Conservation (phyloP, 2,888 invertebrate species). For the Diploptera punctata region DNA sequence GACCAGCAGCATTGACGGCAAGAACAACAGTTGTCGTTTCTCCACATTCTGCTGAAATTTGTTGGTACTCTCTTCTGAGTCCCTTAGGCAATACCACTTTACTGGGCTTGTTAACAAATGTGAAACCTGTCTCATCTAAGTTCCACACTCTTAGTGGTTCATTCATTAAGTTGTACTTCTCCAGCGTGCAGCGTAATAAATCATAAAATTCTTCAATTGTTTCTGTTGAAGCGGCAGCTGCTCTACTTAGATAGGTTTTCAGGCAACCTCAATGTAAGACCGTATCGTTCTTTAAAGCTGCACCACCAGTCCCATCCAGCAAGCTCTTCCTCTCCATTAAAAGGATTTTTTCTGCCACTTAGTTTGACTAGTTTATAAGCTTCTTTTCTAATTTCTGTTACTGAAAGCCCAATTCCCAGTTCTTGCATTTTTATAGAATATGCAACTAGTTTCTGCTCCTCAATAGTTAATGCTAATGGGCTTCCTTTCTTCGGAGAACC, state of each 20-base stretch:
- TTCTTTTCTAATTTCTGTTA: background rate
- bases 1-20: background rate
- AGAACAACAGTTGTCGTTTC: background rate
- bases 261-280: background rate
- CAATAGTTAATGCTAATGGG: background rate
- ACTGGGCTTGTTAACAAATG: background rate
- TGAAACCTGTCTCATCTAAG: background rate
- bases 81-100: background rate
- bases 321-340: background rate
- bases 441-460: background rate
- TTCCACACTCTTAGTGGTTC: background rate
- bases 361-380: background rate
- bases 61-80: background rate
- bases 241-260: slow-evolving; percentile 2
- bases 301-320: slow-evolving; percentile 5
- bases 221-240: background rate
- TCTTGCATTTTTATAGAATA: background rate
- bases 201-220: background rate
- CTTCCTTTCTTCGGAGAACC: background rate
- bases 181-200: background rate
- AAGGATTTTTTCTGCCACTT: background rate
- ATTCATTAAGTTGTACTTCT: background rate
- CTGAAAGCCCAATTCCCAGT: background rate
- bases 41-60: background rate
- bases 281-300: too few species aligned